Percentiles rank a stretch among this genome's conserved stretches.
These are phyloP conservation scores for Sphaeridia pumilis DNA, from an alignment of 2,888 invertebrate species.

Conservation along the genomic window DNA sequence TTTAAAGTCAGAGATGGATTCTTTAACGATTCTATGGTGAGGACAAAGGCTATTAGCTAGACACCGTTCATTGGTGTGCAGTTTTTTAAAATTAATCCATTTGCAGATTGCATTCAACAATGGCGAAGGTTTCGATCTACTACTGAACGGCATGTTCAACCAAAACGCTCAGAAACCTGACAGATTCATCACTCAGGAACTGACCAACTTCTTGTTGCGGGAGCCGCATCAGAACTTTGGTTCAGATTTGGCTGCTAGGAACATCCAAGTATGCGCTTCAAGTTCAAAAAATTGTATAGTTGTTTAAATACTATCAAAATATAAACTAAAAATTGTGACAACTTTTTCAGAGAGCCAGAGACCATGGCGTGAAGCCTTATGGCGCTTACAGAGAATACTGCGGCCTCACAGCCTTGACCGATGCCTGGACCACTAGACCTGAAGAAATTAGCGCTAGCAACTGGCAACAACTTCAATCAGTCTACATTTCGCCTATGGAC, in stretches of 20 bases:
- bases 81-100: neutral
- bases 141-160: conserved; percentile 29
- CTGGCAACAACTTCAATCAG: conserved; percentile 18
- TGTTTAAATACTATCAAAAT: no score
- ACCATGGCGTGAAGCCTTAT: conserved; percentile 27
- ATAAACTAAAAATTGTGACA: no score
- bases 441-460: conserved; percentile 19
- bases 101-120: conserved; percentile 26
- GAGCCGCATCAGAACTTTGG: conserved; percentile 24
- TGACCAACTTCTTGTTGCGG: conserved; percentile 30
- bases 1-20: conserved; percentile 30
- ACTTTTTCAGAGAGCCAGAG: conserved; percentile 13
- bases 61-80: neutral
- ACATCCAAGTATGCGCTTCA: conserved; percentile 15
- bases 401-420: conserved; percentile 10
- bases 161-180: conserved; percentile 33
- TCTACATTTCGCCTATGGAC: conserved; percentile 43
- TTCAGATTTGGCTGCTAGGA: conserved; percentile 32
- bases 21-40: conserved; percentile 20
- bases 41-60: neutral
- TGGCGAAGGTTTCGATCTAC: conserved; percentile 32
- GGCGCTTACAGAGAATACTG: conserved; percentile 21
- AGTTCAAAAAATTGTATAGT: neutral
- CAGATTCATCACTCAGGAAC: conserved; percentile 32
- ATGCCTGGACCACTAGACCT: conserved; percentile 22